A percentile compares a stretch with the other conserved stretches of the same genome.
phyloP scores from a whole-genome alignment of 64 coral and sea anemone species.

The Cladopsammia gracilis region DNA sequence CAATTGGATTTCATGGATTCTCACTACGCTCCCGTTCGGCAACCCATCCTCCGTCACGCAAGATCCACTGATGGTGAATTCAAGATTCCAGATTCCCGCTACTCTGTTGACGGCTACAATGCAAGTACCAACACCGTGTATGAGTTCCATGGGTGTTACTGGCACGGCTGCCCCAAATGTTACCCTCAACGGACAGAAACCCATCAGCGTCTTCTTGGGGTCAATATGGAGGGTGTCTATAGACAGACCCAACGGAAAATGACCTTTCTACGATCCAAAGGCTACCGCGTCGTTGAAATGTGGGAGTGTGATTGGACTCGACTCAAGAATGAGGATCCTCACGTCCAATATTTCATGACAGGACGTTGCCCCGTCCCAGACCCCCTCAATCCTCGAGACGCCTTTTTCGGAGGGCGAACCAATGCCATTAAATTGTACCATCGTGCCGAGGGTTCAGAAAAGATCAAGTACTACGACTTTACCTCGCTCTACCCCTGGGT shows the following conservation, averaged over 20 bases:
- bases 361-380: not conserved
- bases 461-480: not conserved
- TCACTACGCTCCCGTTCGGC: not conserved
- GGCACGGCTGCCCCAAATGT: slow-evolving; percentile 43
- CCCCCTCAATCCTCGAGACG: not conserved
- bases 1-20: not conserved
- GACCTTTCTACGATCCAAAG: not conserved
- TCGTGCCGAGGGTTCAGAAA: not conserved
- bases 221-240: not conserved
- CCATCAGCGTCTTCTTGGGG: not conserved
- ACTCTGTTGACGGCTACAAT: not conserved
- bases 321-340: not conserved
- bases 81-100: not conserved
- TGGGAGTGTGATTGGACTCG: slow-evolving; percentile 33
- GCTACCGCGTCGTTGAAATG: slow-evolving; percentile 5
- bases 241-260: not conserved
- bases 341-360: not conserved
- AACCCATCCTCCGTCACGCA: not conserved
- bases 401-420: slow-evolving; percentile 14
- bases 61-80: not conserved
- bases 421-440: slow-evolving; percentile 31
- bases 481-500: not conserved
- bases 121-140: not conserved
- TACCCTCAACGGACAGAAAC: not conserved
- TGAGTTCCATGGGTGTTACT: slow-evolving; percentile 26